A percentile compares a stretch with the other conserved stretches of the same genome.
Conservation (phyloP, 2,113 vertebrate species). For the Eclectus roratus region DNA sequence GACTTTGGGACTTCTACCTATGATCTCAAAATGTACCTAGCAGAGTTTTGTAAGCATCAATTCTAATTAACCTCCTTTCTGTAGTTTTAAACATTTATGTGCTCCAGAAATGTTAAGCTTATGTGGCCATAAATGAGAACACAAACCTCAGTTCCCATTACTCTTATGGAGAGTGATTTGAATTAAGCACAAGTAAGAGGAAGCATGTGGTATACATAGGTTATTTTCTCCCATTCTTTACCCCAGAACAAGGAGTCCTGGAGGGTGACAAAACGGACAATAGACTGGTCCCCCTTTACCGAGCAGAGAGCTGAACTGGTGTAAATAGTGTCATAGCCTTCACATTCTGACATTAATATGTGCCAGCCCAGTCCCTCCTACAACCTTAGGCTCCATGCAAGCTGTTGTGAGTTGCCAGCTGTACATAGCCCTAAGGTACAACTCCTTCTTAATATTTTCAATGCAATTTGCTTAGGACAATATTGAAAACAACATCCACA, state of each 20-base stretch:
- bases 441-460: not conserved
- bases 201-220: rapidly evolving
- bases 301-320: not conserved
- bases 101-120: not conserved
- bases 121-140: not conserved
- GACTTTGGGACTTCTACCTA: not conserved
- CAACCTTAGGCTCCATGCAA: not conserved
- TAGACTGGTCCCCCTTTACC: not conserved
- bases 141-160: not conserved
- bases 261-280: not conserved
- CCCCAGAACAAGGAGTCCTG: not conserved
- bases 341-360: not conserved
- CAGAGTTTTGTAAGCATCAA: not conserved
- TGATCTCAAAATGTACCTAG: not conserved
- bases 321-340: not conserved
- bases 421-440: not conserved
- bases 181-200: not conserved
- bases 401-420: not conserved
- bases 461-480: not conserved
- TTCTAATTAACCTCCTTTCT: not conserved
- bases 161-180: not conserved
- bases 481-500: not conserved
- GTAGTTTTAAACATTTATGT: not conserved
- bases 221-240: not conserved
- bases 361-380: not conserved